Evolutionary conservation across 2,113 vertebrate species (phyloP), one percentile per base, ranked within the genome.

Genomic region (Aegotheles bennettii): DNA sequence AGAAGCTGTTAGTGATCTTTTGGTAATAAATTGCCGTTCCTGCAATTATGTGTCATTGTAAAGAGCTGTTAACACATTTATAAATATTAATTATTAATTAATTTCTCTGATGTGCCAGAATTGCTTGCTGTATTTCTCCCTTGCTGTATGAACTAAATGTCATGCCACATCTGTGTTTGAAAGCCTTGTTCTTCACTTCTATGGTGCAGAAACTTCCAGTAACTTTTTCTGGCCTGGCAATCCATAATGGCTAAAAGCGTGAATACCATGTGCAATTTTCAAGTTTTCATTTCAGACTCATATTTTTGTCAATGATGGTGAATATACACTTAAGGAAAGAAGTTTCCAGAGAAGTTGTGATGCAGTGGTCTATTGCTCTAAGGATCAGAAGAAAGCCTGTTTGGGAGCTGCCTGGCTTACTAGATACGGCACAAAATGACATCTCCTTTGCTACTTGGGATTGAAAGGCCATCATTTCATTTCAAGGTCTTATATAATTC

Each of bases 1-100:
- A 88, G 84, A 91, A 95, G 79, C 56, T 92, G 60, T 83, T 96
- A 87, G 57, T 68, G 28, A 87, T 94, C 42, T 95, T 96, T 92
- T 20, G 28, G 9, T 92, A 94, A 95, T 79, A 93, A 96, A 36
- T 77, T 86, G 28, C 60, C 83, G 7, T 81, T 59, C 21, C 40
- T 96, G 81, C n/a, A n/a, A 47, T 89, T 89, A 80, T 26, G 20
- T 89, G 43, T 85, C 67, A 67, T 77, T 90, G 28, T 63, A 92
- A 95, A 96, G 85, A 95, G 45, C 61, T 95, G 40, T 77, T 95
- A 89, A 78, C 57, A 85, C n/a, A 96, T 97, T 96, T 95, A 82
- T 84, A 93, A 89, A 28, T 89, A 92, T 73, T 95, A 84, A 94
- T 97, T 95, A 94, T 96, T 95, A 84, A 93, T 89, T 89, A 1